A percentile compares a stretch with the other conserved stretches of the same genome.
Evolutionary conservation across 2,888 invertebrate genomes (phyloP).

Genomic region (Sphaerophoria taeniata): DNA sequence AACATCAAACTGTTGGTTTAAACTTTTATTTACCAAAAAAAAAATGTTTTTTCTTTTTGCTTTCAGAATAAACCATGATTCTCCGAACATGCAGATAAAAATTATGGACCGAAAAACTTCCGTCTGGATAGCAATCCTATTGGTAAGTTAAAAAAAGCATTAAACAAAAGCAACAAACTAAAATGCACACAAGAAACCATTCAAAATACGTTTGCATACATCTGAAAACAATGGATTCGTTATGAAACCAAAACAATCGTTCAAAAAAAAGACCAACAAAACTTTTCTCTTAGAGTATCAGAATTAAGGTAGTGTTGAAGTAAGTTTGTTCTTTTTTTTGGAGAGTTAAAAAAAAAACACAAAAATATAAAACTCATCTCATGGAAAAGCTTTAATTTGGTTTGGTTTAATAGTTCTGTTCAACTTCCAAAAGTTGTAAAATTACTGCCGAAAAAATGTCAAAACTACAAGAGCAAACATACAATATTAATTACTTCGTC

Average conservation of each 20-base stretch:
- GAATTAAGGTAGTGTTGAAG: neutral
- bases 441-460: constrained; percentile 40
- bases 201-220: neutral
- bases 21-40: too few relatives aligned
- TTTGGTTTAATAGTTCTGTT: constrained; percentile 18
- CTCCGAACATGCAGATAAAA: constrained; percentile 81
- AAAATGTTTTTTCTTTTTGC: constrained; percentile 38
- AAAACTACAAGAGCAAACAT: constrained; percentile 10
- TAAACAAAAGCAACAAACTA: constrained; percentile 17
- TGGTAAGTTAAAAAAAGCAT: constrained; percentile 77
- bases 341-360: neutral
- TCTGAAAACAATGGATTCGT: constrained; percentile 40
- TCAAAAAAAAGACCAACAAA: constrained; percentile 8
- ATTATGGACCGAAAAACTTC: constrained; percentile 79
- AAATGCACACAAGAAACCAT: neutral
- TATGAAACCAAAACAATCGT: neutral
- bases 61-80: constrained; percentile 80
- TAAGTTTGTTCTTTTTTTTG: neutral
- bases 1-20: too few relatives aligned
- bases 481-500: constrained; percentile 57
- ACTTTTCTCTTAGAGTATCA: neutral
- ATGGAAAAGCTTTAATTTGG: constrained; percentile 13
- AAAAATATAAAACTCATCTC: constrained; percentile 14
- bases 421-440: constrained; percentile 32
- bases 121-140: constrained; percentile 78